Evolutionary conservation across 2,888 invertebrate genomes (phyloP), one percentile per base, ranked within the genome.

Genomic region (Cryptocephalus moraei): DNA sequence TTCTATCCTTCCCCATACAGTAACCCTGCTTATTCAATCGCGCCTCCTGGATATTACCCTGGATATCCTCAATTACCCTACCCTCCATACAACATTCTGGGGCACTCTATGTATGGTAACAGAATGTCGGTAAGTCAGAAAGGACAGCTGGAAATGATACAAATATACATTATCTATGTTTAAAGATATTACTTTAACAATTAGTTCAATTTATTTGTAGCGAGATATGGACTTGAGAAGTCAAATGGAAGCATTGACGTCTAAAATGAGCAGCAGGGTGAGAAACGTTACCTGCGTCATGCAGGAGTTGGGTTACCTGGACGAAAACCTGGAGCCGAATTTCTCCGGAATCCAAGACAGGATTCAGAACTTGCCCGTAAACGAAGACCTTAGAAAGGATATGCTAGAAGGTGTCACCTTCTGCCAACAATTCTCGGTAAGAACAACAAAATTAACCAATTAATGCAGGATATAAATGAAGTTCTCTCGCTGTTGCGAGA

Each of bases 261-360:
- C 76, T 1, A 69, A 74, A 9, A 69, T 75, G 52, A 71, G 72
- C 12, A 75, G 74, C 3, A 75, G 75, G 56, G 73, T 76, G 1
- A 70, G 73, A 52, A 83, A 83, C 67, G 77, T 82, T 22, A 82
- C 82, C 0, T 83, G 83, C 63, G 80, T 83, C 34, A 82, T 83
- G 81, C 82, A 82, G 61, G 82, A 83, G 61, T 72, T 83, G 1
- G 82, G 82, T 44, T 83, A 82, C 67, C 73, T 83, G 56, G 81
- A 82, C 54, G 71, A 76, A 53, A 79, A 79, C 62, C 68, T 82
- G 57, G 81, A 82, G 58, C 82, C 82, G 1, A 81, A 82, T 67
- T 82, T 76, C 62, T 75, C 74, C 33, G 78, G 77, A 65, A 83
- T 83, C 61, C 74, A 75, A 0, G 76, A 77, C 56, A 68, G 82